Evolutionary conservation across 2,888 invertebrate genomes (phyloP).

Genomic region (Saturnia japonica): DNA sequence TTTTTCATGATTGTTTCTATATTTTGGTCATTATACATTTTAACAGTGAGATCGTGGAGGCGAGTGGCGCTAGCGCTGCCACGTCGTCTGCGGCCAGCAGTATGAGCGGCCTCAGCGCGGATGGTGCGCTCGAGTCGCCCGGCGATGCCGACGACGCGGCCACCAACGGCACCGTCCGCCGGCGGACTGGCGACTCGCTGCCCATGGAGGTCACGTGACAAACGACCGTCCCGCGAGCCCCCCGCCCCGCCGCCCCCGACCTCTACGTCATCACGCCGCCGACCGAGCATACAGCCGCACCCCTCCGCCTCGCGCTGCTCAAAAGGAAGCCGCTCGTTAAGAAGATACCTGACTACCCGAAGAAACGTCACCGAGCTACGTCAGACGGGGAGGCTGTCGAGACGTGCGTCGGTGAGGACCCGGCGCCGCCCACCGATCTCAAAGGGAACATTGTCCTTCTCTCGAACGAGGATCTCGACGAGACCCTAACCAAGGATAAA

Average conservation of each 20-base stretch:
- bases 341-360: not conserved
- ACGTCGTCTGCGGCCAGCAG: constrained; percentile 33
- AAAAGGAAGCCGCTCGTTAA: not conserved
- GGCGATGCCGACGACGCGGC: constrained; percentile 29
- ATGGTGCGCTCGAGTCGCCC: constrained; percentile 23
- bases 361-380: not conserved
- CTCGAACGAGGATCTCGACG: constrained; percentile 16
- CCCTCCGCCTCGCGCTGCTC: not conserved
- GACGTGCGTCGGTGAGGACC: not conserved
- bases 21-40: not conserved
- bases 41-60: constrained; percentile 58
- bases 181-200: constrained; percentile 55
- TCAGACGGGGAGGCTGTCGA: not conserved
- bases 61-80: constrained; percentile 45
- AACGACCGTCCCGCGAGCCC: constrained; percentile 29
- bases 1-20: no score
- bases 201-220: constrained; percentile 80
- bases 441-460: constrained; percentile 21
- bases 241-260: constrained; percentile 22
- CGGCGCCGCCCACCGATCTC: constrained; percentile 23
- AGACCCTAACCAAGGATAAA: constrained; percentile 24
- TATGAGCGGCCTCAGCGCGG: constrained; percentile 19
- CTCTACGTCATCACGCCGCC: not conserved
- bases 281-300: no score
- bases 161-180: constrained; percentile 50